Conservation (phyloP, 2,797 vertebrate species). For the Yasuhikotakia modesta region DNA sequence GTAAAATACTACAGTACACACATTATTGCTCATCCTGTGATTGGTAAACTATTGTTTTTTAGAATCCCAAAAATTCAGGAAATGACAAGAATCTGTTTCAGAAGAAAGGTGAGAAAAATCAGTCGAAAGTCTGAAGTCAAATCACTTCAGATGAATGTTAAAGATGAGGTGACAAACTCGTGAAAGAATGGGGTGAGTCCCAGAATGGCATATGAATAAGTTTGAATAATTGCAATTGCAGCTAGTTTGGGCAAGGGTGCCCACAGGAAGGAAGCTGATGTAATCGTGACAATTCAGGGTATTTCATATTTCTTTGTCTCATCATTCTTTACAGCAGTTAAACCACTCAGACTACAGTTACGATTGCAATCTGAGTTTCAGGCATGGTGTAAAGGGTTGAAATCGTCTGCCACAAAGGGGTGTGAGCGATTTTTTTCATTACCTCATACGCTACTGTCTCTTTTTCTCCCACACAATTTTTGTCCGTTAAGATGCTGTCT, state of each 20-base stretch:
- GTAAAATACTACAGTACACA: neutral
- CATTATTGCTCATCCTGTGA: neutral
- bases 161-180: neutral
- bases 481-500: neutral
- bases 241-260: neutral
- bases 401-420: conserved; percentile 17
- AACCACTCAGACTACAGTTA: conserved; percentile 13
- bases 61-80: conserved; percentile 7
- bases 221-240: neutral
- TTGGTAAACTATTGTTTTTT: neutral
- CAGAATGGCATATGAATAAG: neutral
- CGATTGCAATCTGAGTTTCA: conserved; percentile 39
- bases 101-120: neutral
- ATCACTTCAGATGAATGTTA: neutral
- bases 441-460: neutral
- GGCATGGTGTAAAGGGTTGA: neutral
- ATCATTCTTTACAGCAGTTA: neutral
- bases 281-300: conserved; percentile 2
- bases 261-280: conserved; percentile 29
- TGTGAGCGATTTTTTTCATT: conserved; percentile 1
- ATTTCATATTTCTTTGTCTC: neutral
- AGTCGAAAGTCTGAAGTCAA: neutral
- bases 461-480: conserved; percentile 9
- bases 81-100: neutral
- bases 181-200: neutral